These are phyloP conservation scores for Melanostoma scalare DNA, from an alignment of 2,888 invertebrate genomes.

Conservation along the genomic window DNA sequence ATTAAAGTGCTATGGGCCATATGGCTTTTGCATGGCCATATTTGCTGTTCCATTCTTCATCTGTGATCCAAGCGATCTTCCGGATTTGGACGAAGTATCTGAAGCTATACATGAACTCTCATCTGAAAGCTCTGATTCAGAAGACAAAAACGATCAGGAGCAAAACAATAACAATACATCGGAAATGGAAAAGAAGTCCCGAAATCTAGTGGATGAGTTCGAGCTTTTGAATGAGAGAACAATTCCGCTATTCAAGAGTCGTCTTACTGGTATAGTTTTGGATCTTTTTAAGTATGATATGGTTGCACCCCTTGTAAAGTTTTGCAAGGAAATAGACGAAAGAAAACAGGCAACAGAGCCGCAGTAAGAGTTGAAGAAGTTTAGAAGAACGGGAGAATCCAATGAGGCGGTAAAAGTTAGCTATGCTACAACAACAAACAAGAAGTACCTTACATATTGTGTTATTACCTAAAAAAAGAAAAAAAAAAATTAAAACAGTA, in stretches of 20 bases:
- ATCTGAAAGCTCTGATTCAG: conserved; percentile 56
- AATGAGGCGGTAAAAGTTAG: conserved; percentile 25
- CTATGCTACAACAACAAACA: conserved; percentile 13
- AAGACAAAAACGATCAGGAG: conserved; percentile 13
- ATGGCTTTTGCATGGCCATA: conserved; percentile 78
- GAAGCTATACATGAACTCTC: conserved; percentile 76
- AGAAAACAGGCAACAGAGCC: not conserved
- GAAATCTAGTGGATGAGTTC: conserved; percentile 75
- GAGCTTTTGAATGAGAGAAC: conserved; percentile 77
- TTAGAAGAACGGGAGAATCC: not conserved
- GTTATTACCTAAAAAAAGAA: conserved; percentile 51
- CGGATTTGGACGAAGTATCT: conserved; percentile 77
- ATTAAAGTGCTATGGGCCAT: conserved; percentile 76
- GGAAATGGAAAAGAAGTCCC: conserved; percentile 65
- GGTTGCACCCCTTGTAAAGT: conserved; percentile 31
- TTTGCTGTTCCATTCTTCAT: conserved; percentile 78
- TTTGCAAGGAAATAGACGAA: conserved; percentile 11
- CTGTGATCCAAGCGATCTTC: conserved; percentile 75
- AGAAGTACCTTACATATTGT: conserved; percentile 57
- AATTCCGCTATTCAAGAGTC: conserved; percentile 77
- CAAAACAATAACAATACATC: conserved; percentile 17
- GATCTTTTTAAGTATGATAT: conserved; percentile 75
- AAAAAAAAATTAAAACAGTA: conserved; percentile 45
- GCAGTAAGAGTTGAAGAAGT: not conserved
- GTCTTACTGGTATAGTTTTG: conserved; percentile 76